Percentiles rank a stretch among this genome's conserved stretches.
Conservation (phyloP, 2,113 vertebrate genomes). For the Theristicus caerulescens region DNA sequence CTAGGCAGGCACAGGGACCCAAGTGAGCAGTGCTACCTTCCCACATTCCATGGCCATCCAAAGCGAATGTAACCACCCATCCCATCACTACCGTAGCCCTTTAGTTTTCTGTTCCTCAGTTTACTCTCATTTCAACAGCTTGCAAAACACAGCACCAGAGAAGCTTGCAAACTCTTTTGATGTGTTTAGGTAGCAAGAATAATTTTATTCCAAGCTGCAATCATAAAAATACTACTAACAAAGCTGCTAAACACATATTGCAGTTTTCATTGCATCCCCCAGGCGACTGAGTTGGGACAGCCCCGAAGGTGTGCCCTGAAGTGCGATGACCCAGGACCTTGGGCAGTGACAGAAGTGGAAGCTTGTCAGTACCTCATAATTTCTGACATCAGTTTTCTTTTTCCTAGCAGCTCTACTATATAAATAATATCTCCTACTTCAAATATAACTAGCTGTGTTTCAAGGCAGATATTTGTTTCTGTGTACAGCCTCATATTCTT, state of each 20-base stretch:
- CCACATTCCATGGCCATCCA: rapidly evolving
- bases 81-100: rapidly evolving
- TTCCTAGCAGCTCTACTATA: neutral
- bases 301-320: neutral
- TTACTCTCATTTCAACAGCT: neutral
- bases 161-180: neutral
- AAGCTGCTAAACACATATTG: neutral
- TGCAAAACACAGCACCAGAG: neutral
- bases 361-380: neutral
- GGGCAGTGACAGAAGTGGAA: neutral
- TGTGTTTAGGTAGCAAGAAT: neutral
- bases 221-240: neutral
- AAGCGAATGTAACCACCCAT: neutral
- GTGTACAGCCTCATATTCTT: neutral
- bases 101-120: neutral
- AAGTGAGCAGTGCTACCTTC: neutral
- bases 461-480: neutral
- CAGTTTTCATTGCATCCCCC: neutral
- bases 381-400: neutral
- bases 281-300: neutral
- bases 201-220: neutral
- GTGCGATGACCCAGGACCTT: neutral
- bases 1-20: neutral
- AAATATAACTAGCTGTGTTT: neutral
- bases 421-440: neutral